Conservation (phyloP, 2,113 vertebrate species). For the Elaphurus davidianus region DNA sequence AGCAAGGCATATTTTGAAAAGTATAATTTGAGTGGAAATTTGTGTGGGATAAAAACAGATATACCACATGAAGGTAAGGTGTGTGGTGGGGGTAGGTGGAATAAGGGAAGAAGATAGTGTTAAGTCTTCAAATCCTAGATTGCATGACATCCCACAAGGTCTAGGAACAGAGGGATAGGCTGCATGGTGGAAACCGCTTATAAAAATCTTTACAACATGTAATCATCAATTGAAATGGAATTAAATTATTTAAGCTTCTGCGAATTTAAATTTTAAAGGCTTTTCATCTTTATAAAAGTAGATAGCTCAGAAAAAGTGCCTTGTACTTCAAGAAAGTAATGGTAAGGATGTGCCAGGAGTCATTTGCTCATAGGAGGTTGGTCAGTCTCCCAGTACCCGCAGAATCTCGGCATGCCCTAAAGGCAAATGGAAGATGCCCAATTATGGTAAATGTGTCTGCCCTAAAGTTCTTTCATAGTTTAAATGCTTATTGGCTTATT, state of each 20-base stretch:
- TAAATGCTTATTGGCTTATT: not conserved
- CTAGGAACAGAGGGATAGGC: not conserved
- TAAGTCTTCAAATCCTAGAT: not conserved
- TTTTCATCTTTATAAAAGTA: not conserved
- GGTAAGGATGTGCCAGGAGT: not conserved
- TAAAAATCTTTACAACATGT: not conserved
- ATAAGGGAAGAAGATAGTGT: not conserved
- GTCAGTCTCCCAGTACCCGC: not conserved
- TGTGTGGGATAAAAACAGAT: not conserved
- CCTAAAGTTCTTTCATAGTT: not conserved
- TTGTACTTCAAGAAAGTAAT: not conserved
- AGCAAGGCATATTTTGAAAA: not conserved
- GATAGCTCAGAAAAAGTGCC: not conserved
- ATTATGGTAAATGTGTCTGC: not conserved
- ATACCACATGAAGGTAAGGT: not conserved
- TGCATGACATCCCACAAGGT: not conserved
- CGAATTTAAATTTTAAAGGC: not conserved
- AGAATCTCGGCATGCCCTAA: not conserved
- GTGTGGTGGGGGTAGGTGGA: not conserved
- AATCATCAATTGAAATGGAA: not conserved
- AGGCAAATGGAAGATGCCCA: not conserved
- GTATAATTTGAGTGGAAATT: not conserved
- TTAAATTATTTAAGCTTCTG: not conserved
- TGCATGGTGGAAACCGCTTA: not conserved
- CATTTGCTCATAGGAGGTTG: not conserved